Evolutionary conservation across 2,113 vertebrate genomes (phyloP).

Genomic region (Xenotilapia leptura): DNA sequence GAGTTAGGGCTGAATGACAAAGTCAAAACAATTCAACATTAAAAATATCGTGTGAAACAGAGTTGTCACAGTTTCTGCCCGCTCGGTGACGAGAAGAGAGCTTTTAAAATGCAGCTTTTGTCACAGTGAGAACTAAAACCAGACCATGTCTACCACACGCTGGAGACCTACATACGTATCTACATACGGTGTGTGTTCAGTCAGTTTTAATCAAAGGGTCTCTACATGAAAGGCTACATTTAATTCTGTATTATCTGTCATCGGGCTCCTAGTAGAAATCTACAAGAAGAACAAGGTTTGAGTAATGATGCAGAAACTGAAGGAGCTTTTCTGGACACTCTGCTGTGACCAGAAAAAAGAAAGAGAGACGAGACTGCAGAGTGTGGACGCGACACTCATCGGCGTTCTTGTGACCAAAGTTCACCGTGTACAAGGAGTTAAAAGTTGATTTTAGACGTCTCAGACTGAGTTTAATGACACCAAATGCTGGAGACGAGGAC

Average conservation of each 20-base stretch:
- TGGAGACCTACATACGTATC: not conserved
- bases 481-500: not conserved
- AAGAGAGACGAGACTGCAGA: not conserved
- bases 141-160: accelerated
- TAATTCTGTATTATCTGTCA: not conserved
- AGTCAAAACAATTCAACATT: not conserved
- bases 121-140: accelerated
- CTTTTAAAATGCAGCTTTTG: not conserved
- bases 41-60: not conserved
- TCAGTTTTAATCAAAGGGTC: not conserved
- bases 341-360: not conserved
- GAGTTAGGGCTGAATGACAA: not conserved
- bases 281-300: not conserved
- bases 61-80: not conserved
- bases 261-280: not conserved
- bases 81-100: not conserved
- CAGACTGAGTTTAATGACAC: not conserved
- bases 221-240: accelerated
- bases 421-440: accelerated
- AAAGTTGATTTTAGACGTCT: not conserved
- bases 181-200: not conserved
- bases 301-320: not conserved
- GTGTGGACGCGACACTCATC: not conserved
- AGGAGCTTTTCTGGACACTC: not conserved
- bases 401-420: not conserved